Evolutionary conservation across 1,140 invertebrate genomes (phyloP), one percentile per base, ranked within the genome.

Genomic region (Bacillus rossius): DNA sequence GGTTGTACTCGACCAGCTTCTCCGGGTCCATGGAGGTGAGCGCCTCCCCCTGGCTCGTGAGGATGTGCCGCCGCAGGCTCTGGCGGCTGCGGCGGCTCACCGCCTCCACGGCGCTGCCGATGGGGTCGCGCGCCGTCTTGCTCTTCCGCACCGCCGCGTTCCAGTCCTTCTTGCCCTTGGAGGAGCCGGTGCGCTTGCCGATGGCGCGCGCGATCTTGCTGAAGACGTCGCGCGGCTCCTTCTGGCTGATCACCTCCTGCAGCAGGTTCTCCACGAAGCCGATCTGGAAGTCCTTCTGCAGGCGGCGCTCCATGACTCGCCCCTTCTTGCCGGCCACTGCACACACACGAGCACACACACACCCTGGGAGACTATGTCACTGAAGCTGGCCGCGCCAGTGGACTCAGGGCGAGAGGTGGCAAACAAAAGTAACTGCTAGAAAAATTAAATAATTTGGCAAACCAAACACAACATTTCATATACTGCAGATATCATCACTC

Each of bases 281-380:
- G 59, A 93, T 93, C 66, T 91, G 88, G 83, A 92, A 93, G 72
- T 92, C 90, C 70, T 92, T 93, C n/a, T 92, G 77, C 14, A 93
- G 81, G 48, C 89, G 79, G 22, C 90, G 78, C 68, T 93, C 90
- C 84, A 91, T 88, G 1, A 89, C 84, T 66, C 88, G 83, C 3
- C 88, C 88, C 71, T 92, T 92, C 67, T 91, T 92, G 0, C 89
- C 89, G 20, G 84, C 77, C 47, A 89, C 89, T 84, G 71, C 40
- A 73, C 29, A 71, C 47, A 65, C 43, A 54, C 4, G 50, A 17
- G 16, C 37, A 45, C 25, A 22, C 49, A 5, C 25, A 5, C 25
- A 22, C 4, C 49, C 49, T 29, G 4, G 19, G 14, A 48, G 38
- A n/a, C n/a, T n/a, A n/a, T n/a, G n/a, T n/a, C n/a, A n/a, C n/a